Base-by-base conservation (phyloP, 2,888 invertebrate species). In the Ptychoptera albimana region DNA sequence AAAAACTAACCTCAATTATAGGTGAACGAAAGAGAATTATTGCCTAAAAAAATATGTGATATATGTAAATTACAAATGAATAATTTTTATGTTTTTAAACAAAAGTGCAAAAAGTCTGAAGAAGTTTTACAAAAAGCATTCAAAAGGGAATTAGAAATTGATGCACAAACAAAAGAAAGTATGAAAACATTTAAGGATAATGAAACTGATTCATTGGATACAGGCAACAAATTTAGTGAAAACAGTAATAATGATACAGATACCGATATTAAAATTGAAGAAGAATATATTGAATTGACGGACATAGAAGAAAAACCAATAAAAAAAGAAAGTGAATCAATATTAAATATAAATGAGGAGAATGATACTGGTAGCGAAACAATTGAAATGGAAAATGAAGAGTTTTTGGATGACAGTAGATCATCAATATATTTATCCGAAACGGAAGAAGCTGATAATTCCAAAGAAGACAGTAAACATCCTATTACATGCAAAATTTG, bases 41-140 rank as follows among this genome's bases (percentile, higher is more conserved):
- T 50, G 13, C 48, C 50, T 9, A 43, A 43, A n/a, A 48, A 48
- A 45, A 48, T 50, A 8, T 50, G 50, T 12, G 43, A 39, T 43
- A 30, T 11, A 2, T 50, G 50, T 15, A 50, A 50, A 48, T 39
- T 39, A 14, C 45, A 48, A 14, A 42, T 48, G 3, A 43, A 45
- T 9, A 45, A 42, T 35, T 50, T 44, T 29, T 48, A 48, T 35
- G 39, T 44, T 6, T 50, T 50, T 16, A 50, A 50, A 42, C 40
- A 45, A 39, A 50, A 46, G 39, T 46, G 44, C 2, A 48, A 46
- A 30, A 44, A 48, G 12, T 45, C 46, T 1, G 46, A 50, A 32
- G 31, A 48, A 38, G 36, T 46, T 12, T 35, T 42, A 16, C 23
- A 35, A 9, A 23, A 35, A 16, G n/a, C 35, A 7, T 10, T 42